Evolutionary conservation across 2,113 vertebrate species (phyloP).

Genomic region (Tamias sibiricus): DNA sequence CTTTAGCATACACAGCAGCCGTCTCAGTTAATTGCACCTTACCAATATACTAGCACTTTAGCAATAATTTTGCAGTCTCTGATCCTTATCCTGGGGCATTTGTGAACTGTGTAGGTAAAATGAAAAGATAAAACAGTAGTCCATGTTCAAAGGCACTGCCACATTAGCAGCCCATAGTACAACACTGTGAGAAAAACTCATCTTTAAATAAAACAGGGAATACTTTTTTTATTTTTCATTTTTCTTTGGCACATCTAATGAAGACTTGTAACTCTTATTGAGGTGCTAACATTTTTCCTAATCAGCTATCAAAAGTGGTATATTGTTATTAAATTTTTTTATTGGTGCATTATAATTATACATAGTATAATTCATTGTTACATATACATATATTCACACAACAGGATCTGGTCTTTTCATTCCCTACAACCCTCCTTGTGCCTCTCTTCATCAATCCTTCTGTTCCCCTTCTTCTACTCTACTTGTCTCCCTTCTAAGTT

Average conservation of each 20-base stretch:
- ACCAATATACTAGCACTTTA: constrained; percentile 19
- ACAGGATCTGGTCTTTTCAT: no score
- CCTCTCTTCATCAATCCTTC: no score
- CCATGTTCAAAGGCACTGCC: neutral
- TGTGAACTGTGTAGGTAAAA: neutral
- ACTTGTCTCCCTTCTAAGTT: neutral
- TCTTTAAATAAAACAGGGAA: constrained; percentile 38
- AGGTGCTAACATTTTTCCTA: constrained; percentile 60
- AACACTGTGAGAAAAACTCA: constrained; percentile 63
- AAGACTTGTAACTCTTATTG: neutral
- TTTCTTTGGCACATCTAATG: constrained; percentile 25
- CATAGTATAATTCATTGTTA: no score
- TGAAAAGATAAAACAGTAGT: neutral
- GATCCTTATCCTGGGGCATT: neutral
- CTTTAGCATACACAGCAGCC: neutral
- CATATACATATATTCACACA: no score
- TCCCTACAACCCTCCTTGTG: no score
- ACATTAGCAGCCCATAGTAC: neutral
- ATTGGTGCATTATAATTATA: no score
- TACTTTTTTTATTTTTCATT: neutral
- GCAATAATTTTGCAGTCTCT: neutral
- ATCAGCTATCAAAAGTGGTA: neutral
- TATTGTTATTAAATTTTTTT: no score
- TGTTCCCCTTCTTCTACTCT: no score
- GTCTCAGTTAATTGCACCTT: neutral